Base-by-base conservation (phyloP, 2,888 invertebrate species). In the Catocala nupta region DNA sequence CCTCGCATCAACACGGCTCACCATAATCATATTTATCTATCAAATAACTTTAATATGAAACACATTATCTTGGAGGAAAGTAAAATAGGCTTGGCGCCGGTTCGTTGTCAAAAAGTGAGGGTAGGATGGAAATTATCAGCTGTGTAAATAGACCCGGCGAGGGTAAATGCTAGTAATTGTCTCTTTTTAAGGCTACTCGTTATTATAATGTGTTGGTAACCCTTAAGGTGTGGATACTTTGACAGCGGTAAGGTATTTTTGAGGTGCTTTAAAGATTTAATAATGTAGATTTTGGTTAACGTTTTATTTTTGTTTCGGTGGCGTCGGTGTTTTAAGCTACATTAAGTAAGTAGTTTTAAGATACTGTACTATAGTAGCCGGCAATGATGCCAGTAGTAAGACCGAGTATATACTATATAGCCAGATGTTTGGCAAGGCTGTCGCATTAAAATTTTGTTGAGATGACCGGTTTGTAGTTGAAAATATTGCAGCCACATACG, bases 151-250 rank as follows among this genome's bases (percentile, higher is more conserved):
- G 57, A 59, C 55, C 13, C 45, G 25, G 45, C 51, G 62, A 53
- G 55, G 51, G 65, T 70, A 65, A 71, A 68, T 58, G 72, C 59
- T 61, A 65, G 69, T 75, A 73, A 77, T 73, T 71, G 71, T 77
- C 65, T 73, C 72, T 78, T 78, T 77, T 78, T 78, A 65, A 57
- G 63, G 59, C 70, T 50, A 45, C 65, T 72, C 70, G 65, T 78
- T 78, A 77, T 69, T 68, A 68, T 72, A 72, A 74, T 68, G 66
- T 70, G 54, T 47, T 45, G 66, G 63, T 64, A 64, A 48, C 77
- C 76, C 63, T 75, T 68, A 68, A 55, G 67, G 69, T 48, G 10
- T 39, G 78, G 65, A 5, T 11, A 2, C 0, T 64, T 39, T 75
- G 57, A 13, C 10, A 56, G 76, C 76, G 75, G 9, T 16, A 8